phyloP scores from a whole-genome alignment of 2,888 invertebrate genomes.

The Mycalesis mineus region DNA sequence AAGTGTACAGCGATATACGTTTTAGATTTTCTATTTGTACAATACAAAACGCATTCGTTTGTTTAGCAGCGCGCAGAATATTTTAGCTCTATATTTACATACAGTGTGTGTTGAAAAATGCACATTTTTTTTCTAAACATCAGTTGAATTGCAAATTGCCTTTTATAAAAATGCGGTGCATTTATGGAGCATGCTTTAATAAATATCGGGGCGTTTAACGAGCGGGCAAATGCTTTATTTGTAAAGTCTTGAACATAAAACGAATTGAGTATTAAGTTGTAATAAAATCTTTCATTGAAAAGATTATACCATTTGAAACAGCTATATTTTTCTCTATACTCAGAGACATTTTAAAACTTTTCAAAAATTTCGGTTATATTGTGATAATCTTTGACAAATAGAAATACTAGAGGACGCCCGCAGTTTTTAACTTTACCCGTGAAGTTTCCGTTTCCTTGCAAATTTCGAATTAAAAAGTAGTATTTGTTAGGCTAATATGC shows the following conservation, averaged over 20 bases:
- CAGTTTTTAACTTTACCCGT: too few relatives aligned
- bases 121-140: slow-evolving; percentile 5
- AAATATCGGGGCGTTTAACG: background rate
- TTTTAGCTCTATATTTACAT: slow-evolving; percentile 6
- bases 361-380: too few relatives aligned
- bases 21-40: slow-evolving; percentile 1
- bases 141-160: slow-evolving; percentile 8
- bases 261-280: background rate
- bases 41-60: slow-evolving; percentile 4
- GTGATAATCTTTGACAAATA: too few relatives aligned
- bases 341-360: too few relatives aligned
- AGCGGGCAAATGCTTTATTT: slow-evolving; percentile 2
- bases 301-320: too few relatives aligned
- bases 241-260: background rate
- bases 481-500: too few relatives aligned
- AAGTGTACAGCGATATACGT: background rate
- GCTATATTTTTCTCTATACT: too few relatives aligned
- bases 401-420: too few relatives aligned
- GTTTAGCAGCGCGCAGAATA: slow-evolving; percentile 4
- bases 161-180: slow-evolving; percentile 1
- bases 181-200: background rate
- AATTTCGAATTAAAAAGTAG: too few relatives aligned
- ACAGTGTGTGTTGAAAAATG: background rate
- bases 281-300: background rate
- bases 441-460: too few relatives aligned